Evolutionary conservation across 2,113 vertebrate genomes (phyloP), one percentile per base, ranked within the genome.

Genomic region (Phodopus roborovskii): DNA sequence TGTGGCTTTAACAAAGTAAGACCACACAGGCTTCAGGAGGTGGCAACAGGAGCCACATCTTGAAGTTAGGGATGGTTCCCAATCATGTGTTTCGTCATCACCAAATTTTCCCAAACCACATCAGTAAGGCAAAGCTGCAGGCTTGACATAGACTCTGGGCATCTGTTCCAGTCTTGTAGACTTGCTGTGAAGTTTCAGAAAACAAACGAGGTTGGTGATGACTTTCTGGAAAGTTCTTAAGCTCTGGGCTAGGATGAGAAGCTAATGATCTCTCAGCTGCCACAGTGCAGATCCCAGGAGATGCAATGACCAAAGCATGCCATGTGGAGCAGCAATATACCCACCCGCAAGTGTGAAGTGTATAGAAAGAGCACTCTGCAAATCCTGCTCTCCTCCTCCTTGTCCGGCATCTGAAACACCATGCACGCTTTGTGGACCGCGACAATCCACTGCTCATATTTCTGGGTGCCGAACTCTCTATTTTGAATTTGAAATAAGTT

Each of bases 361-460:
- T 98, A 99, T 95, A 98, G 96, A 92, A 98, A 99, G 45, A 99
- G 97, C 0, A 98, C 83, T 95, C 96, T 98, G 90, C 99, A 99
- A 73, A 99, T 93, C 36, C 78, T 96, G 77, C 98, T 98, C 88
- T 99, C 99, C 87, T 99, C 94, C 4, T 98, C 97, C 66, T 98
- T 97, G 68, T 99, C 96, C 0, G 68, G 45, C 95, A 99, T 85
- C 56, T 96, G 93, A 60, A 99, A 96, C 15, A 99, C 92, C 6
- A n/a, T 91, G 81, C 98, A 99, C 1, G 92, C 98, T 94, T 98
- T 98, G 96, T 99, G 99, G 62, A 98, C 97, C 0, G 36, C 77
- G 50, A 98, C 81, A 4, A 99, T 98, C 98, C 99, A 99, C 0
- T 99, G 98, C 87, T 99, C 99, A 3, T 99, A 99, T 60, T 96